Base-by-base conservation (phyloP, 2,113 vertebrate species). In the Sebastes fasciatus region DNA sequence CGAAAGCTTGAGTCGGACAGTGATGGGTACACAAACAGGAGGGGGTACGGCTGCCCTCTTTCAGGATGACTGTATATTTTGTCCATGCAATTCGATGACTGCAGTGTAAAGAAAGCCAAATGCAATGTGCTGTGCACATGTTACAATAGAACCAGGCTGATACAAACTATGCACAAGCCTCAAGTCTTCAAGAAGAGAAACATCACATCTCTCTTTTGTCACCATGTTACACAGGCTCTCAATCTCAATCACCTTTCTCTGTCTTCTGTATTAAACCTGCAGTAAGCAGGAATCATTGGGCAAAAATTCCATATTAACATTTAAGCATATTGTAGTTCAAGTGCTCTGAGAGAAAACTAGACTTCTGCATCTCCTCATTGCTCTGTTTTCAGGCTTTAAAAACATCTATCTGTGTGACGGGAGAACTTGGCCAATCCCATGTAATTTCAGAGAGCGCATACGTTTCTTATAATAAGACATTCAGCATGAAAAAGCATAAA, bases 1-100 rank as follows among this genome's bases (percentile, higher is more conserved):
- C 1, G 1, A 64, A 78, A 82, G 70, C 65, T 84, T 62, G 52
- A 60, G 16, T 57, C 58, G 55, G n/a, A 75, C 10, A 74, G 45
- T 34, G 58, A 70, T 9, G 8, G n/a, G 19, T 42, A 48, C 2
- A 21, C 9, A 84, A 67, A 85, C 71, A 83, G 52, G 19, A 78
- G 9, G 70, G 1, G 55, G 43, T 60, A 21, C 10, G 4, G 17
- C 69, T 70, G 78, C 23, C 23, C 45, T 74, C 17, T 90, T 80
- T 69, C 13, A 72, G 0, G 49, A 34, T 54, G 55, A 52, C 11
- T 55, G 4, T 23, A 4, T 0, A 26, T 51, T 65, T 83, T 46
- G 2, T 74, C 2, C 16, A 46, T 26, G 45, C 26, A 60, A 54
- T 43, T 74, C 51, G 4, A 55, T 6, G 5, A 42, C 43, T 81